Conservation (phyloP, 1,140 invertebrate species). For the Drosophila gunungcola region DNA sequence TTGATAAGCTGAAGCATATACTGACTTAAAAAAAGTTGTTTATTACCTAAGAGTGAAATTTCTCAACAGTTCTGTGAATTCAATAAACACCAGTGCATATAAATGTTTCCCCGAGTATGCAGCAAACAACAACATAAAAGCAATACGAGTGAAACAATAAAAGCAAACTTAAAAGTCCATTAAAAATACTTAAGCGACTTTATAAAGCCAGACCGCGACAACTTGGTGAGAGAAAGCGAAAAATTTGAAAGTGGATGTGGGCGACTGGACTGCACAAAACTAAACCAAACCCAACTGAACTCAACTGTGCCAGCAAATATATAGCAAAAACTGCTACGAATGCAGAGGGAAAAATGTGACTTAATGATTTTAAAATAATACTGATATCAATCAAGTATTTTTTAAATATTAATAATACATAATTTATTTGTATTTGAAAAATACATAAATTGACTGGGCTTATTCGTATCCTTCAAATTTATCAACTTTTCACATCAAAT, state of each 20-base stretch:
- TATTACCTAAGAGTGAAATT: too few species aligned
- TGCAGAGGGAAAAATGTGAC: not conserved
- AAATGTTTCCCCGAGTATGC: constrained; percentile 10
- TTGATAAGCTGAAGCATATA: too few species aligned
- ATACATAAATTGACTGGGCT: not conserved
- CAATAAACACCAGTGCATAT: not conserved
- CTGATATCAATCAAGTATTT: too few species aligned
- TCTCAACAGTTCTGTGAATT: not conserved
- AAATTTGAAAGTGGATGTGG: constrained; percentile 8
- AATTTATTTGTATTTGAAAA: not conserved
- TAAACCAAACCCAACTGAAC: constrained; percentile 16
- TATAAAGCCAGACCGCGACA: constrained; percentile 69
- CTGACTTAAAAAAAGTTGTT: too few species aligned
- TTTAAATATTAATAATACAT: too few species aligned
- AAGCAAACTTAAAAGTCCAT: constrained; percentile 81
- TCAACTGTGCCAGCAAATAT: constrained; percentile 32
- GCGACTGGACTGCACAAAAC: constrained; percentile 40
- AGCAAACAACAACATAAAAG: constrained; percentile 30
- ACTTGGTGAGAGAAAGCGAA: constrained; percentile 46
- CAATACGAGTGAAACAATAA: constrained; percentile 62
- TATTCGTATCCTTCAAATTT: too few species aligned
- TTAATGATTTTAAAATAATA: not conserved
- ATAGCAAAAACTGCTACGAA: constrained; percentile 37
- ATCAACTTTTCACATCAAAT: too few species aligned
- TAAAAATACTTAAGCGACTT: constrained; percentile 77